A percentile compares a stretch with the other conserved stretches of the same genome.
phyloP scores from a whole-genome alignment of 2,113 vertebrate genomes.

The Balaeniceps rex region DNA sequence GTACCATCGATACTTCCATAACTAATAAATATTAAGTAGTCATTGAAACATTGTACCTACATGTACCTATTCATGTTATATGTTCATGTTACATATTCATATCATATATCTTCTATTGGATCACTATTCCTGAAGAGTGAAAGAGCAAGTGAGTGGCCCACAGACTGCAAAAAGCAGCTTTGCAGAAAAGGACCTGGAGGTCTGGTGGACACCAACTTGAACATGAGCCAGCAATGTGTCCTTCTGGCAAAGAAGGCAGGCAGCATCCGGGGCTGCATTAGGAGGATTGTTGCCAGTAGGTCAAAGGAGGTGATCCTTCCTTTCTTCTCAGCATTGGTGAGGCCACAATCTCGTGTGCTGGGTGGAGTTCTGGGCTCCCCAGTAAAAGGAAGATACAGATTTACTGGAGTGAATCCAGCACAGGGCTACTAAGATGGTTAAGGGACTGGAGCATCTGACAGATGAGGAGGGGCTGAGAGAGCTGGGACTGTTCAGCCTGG shows the following conservation, averaged over 20 bases:
- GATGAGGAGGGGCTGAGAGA: not conserved
- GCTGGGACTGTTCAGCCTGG: not conserved
- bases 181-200: not conserved
- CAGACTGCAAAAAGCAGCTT: not conserved
- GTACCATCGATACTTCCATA: not conserved
- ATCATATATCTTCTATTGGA: not conserved
- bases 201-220: not conserved
- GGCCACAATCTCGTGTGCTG: not conserved
- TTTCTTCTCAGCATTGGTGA: not conserved
- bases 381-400: not conserved
- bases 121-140: not conserved
- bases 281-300: not conserved
- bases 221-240: not conserved
- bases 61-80: not conserved
- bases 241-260: not conserved
- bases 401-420: not conserved
- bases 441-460: not conserved
- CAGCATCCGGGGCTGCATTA: not conserved
- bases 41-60: not conserved
- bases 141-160: not conserved
- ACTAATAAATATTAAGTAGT: not conserved
- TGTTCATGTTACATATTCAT: not conserved
- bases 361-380: not conserved
- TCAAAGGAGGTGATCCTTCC: not conserved
- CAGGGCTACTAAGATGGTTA: fast-evolving